Evolutionary conservation across 2,797 vertebrate species (phyloP).

Genomic region (Linurgus olivaceus): DNA sequence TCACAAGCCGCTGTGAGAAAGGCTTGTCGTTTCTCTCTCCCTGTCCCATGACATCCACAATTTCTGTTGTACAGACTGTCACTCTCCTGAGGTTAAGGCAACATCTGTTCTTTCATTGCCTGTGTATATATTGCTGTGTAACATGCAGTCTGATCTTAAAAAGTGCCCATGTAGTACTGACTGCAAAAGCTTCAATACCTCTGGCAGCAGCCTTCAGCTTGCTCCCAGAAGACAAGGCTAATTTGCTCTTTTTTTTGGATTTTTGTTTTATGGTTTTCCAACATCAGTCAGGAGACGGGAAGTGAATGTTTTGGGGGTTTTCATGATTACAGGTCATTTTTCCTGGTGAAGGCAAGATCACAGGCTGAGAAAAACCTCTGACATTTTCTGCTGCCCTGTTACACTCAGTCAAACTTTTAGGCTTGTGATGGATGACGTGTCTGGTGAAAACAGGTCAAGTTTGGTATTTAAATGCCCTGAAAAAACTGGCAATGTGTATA

Average conservation of each 20-base stretch:
- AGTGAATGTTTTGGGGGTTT: background rate
- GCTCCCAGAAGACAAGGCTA: background rate
- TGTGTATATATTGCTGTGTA: background rate
- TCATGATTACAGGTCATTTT: background rate
- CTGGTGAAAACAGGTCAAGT: constrained; percentile 4
- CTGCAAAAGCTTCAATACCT: background rate
- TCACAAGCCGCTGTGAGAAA: too few relatives aligned
- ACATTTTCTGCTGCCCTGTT: background rate
- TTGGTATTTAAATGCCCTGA: background rate
- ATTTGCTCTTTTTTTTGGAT: background rate
- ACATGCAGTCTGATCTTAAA: background rate
- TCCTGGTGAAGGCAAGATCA: background rate
- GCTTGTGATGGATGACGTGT: background rate
- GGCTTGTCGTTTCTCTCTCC: too few relatives aligned
- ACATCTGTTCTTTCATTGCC: background rate
- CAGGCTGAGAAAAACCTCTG: background rate
- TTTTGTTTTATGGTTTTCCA: background rate
- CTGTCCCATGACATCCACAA: too few relatives aligned
- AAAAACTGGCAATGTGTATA: background rate
- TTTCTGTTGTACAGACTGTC: background rate
- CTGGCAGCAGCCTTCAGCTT: background rate
- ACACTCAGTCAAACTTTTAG: background rate
- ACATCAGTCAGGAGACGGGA: background rate
- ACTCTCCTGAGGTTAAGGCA: background rate
- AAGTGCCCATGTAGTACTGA: background rate